Evolutionary conservation across 37 sponge, comb jelly and placozoan species (phyloP), one percentile per base, ranked within the genome.

Genomic region (Halichondria panicea): DNA sequence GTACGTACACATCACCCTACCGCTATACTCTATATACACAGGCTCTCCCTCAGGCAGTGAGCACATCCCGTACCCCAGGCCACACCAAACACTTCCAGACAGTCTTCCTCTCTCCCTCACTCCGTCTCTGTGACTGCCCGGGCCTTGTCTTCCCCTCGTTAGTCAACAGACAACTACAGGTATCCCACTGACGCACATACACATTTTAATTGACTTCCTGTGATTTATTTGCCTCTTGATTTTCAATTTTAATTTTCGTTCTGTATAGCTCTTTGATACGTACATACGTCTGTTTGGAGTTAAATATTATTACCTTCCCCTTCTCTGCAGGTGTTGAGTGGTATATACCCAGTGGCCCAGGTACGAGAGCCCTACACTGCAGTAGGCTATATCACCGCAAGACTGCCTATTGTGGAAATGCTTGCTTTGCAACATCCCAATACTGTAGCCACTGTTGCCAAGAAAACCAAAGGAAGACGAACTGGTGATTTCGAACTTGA

Each of bases 61-160:
- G 99, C 50, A 87, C 83, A 19, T 98, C 99, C 3, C 75, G 91
- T 32, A 95, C 99, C 0, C 99, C 99, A 41, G 99, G 99, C 43
- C 99, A 98, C 84, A 98, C 99, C 31, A 98, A 98, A 41, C 99
- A 98, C 80, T 98, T 98, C 61, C 99, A 98, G 72, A 97, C 98
- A 22, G 89, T 97, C 70, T 95, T 79, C 83, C 89, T 94, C 72
- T 81, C 95, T 12, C 88, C 71, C 31, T 66, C 83, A 7, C 48
- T 97, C 62, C 68, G 88, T 1, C 76, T 98, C 12, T 98, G 99
- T 85, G 99, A 98, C 62, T 95, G 99, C 76, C 99, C 99, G 28
- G 99, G 99, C 0, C 87, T 98, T 8, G 93, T 98, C 53, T 98
- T 98, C 66, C 99, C 99, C 4, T 87, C 93, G 0, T 78, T 87